These are phyloP conservation scores for Drosophila infuscata DNA, from an alignment of 2,888 invertebrate genomes.

Conservation along the genomic window DNA sequence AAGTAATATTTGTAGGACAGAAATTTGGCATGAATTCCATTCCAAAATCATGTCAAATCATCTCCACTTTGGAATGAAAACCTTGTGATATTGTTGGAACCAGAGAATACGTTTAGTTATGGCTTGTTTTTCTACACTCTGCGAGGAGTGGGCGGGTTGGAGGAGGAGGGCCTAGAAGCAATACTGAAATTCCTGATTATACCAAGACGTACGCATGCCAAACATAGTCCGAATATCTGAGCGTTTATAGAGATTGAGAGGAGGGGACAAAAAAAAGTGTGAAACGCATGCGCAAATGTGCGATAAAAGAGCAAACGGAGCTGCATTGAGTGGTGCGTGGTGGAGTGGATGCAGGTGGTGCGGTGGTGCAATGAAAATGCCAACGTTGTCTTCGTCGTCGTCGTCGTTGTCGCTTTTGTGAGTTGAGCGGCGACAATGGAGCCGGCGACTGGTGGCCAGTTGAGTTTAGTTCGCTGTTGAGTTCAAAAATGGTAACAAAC, in stretches of 20 bases:
- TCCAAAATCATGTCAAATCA: not conserved
- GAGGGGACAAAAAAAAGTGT: conserved; percentile 57
- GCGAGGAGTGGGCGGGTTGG: conserved; percentile 14
- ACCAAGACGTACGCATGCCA: conserved; percentile 66
- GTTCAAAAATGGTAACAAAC: conserved; percentile 83
- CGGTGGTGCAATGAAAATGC: conserved; percentile 26
- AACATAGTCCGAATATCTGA: conserved; percentile 66
- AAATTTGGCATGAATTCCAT: not conserved
- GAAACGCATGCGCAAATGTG: conserved; percentile 75
- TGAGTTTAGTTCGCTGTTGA: conserved; percentile 56
- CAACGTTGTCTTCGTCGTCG: conserved; percentile 9
- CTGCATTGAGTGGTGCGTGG: conserved; percentile 2
- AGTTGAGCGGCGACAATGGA: conserved; percentile 40
- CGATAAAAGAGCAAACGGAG: conserved; percentile 53
- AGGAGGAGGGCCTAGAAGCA: conserved; percentile 20
- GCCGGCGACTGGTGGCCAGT: conserved; percentile 37
- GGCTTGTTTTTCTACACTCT: not conserved
- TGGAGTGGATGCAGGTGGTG: conserved; percentile 8
- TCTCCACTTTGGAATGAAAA: not conserved
- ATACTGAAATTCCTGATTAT: conserved; percentile 48
- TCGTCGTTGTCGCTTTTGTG: not conserved
- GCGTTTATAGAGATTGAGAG: conserved; percentile 33
- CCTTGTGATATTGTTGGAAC: not conserved
- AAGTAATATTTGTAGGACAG: not conserved
- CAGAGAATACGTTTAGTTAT: not conserved